Conservation (phyloP, 2,888 invertebrate genomes). For the Thelaira solivaga region DNA sequence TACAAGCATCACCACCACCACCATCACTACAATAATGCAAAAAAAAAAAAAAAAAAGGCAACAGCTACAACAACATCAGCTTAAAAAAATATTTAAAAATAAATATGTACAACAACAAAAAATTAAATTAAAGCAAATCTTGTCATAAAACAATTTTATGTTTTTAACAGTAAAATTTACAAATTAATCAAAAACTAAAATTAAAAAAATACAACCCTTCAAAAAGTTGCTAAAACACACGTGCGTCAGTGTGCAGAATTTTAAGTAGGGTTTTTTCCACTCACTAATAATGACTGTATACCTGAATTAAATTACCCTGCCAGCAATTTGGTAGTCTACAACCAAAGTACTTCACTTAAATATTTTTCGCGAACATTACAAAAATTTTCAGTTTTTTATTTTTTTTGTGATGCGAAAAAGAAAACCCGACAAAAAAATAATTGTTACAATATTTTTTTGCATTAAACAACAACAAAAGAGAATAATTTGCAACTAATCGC, state of each 20-base stretch:
- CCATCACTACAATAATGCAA: background rate
- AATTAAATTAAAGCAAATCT: constrained; percentile 29
- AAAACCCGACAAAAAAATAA: too few relatives aligned
- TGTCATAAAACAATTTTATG: constrained; percentile 19
- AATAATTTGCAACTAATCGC: constrained; percentile 35
- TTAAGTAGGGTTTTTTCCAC: background rate
- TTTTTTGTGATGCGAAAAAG: constrained; percentile 9
- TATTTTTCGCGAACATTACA: too few relatives aligned
- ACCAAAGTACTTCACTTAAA: too few relatives aligned
- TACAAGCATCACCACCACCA: too few relatives aligned
- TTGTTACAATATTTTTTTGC: too few relatives aligned
- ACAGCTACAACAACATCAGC: constrained; percentile 1
- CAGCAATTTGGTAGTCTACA: too few relatives aligned
- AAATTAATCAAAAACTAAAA: background rate
- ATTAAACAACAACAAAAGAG: background rate
- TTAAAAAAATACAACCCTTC: background rate
- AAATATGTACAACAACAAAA: background rate
- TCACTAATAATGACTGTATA: too few relatives aligned
- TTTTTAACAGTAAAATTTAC: background rate
- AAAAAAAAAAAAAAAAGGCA: constrained; percentile 6
- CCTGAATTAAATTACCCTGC: too few relatives aligned
- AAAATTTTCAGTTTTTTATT: too few relatives aligned
- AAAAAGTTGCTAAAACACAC: background rate
- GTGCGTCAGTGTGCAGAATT: background rate
- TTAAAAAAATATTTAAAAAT: constrained; percentile 16